phyloP scores from a whole-genome alignment of 2,113 vertebrate genomes.

The Xenotilapia longispinis region DNA sequence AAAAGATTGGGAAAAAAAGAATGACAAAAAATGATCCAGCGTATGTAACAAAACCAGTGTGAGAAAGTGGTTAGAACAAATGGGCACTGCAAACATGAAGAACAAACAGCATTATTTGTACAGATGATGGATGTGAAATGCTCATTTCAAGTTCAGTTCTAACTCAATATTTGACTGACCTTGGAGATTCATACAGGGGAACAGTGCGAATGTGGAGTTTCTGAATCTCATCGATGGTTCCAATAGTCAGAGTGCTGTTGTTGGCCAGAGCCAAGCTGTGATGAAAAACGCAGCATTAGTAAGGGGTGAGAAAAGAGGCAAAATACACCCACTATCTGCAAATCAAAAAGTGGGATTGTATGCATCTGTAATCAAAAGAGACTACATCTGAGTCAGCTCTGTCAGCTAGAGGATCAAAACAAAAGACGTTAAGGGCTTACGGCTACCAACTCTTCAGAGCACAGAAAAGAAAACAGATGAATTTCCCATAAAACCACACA shows the following conservation, averaged over 20 bases:
- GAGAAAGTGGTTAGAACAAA: background rate
- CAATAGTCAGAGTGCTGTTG: conserved; percentile 97
- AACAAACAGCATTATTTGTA: background rate
- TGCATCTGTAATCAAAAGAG: background rate
- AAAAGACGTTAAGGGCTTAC: background rate
- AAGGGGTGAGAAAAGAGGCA: background rate
- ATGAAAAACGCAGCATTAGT: background rate
- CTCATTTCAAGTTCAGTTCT: background rate
- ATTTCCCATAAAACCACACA: background rate
- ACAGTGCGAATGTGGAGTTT: conserved; percentile 97
- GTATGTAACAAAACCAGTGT: background rate
- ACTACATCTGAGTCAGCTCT: background rate
- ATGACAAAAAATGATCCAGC: background rate
- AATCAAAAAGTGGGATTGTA: background rate
- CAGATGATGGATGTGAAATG: background rate
- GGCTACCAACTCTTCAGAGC: background rate
- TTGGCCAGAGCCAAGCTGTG: conserved; percentile 91
- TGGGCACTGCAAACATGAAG: background rate
- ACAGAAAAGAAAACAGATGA: background rate
- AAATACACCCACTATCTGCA: background rate
- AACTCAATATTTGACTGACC: conserved; percentile 68
- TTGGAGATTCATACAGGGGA: conserved; percentile 92
- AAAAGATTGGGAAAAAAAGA: background rate
- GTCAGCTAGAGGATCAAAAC: background rate
- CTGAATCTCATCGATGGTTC: conserved; percentile 98